phyloP scores from a whole-genome alignment of 2,797 vertebrate genomes.

The Pyrocephalus nanus region DNA sequence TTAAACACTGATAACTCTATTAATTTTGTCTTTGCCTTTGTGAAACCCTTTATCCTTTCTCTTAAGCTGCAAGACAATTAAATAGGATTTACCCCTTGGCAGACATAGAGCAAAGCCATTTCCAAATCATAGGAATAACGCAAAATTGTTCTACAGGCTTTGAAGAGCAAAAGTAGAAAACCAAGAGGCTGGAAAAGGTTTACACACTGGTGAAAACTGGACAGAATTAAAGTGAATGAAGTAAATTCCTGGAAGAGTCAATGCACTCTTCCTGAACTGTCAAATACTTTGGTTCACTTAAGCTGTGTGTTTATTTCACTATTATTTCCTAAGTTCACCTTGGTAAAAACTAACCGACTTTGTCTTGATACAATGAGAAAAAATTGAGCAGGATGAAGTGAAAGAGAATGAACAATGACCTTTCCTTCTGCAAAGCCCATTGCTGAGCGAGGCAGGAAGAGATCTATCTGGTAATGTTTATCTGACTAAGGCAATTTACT shows the following conservation, averaged over 20 bases:
- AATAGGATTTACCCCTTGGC: neutral
- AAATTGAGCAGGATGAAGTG: constrained; percentile 30
- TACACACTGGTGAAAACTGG: neutral
- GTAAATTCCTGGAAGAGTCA: constrained; percentile 19
- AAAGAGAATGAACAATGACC: constrained; percentile 53
- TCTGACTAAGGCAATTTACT: constrained; percentile 66
- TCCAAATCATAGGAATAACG: neutral
- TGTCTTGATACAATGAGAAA: constrained; percentile 22
- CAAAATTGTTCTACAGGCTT: neutral
- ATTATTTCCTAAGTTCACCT: constrained; percentile 48
- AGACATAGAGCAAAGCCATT: neutral
- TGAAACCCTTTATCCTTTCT: neutral
- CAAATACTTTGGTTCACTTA: constrained; percentile 32
- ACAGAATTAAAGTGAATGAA: constrained; percentile 25
- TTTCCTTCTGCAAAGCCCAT: constrained; percentile 38
- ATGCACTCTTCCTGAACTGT: neutral
- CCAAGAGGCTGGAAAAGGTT: neutral
- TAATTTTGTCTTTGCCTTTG: neutral
- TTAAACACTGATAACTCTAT: neutral
- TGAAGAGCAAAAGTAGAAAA: neutral
- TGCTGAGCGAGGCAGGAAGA: constrained; percentile 50
- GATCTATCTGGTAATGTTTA: constrained; percentile 62
- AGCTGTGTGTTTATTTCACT: constrained; percentile 18
- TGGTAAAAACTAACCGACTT: constrained; percentile 3
- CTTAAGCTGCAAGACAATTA: neutral